phyloP scores from a whole-genome alignment of 2,888 invertebrate genomes.

The Panopea generosa region DNA sequence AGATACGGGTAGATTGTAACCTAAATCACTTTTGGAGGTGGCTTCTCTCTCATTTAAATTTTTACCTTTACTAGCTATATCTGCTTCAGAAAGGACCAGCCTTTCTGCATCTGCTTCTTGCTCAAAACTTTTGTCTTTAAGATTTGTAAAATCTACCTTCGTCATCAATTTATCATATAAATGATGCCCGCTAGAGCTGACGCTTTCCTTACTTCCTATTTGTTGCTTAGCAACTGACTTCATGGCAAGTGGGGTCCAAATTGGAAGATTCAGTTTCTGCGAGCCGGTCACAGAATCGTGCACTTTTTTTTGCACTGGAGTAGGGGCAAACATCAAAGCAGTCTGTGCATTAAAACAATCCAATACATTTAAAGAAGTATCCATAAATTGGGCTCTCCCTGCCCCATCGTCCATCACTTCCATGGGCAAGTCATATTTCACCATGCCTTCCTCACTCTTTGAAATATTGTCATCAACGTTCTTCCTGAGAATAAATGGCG shows the following conservation, averaged over 20 bases:
- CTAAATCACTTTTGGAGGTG: background rate
- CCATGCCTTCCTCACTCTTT: background rate
- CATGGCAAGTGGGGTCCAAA: constrained; percentile 59
- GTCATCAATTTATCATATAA: background rate
- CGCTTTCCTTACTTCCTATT: constrained; percentile 2
- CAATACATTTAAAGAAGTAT: too few species aligned
- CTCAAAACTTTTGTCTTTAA: too few species aligned
- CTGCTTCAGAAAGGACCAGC: constrained; percentile 10
- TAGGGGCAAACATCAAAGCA: constrained; percentile 10
- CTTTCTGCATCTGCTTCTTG: background rate
- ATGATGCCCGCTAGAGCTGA: background rate
- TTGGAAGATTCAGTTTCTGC: constrained; percentile 28
- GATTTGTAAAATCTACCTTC: background rate
- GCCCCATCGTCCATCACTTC: background rate
- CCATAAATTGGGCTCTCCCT: too few species aligned
- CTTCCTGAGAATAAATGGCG: constrained; percentile 33
- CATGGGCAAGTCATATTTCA: background rate
- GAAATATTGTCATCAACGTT: background rate
- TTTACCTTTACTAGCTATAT: background rate
- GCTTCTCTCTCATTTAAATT: background rate
- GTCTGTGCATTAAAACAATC: background rate
- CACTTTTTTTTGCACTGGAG: background rate
- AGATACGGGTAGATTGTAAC: background rate
- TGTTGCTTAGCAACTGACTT: constrained; percentile 50
- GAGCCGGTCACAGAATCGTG: background rate